Evolutionary conservation across 92 coral and sea anemone genomes (phyloP).

Genomic region (Umimayanthus chanpuru): DNA sequence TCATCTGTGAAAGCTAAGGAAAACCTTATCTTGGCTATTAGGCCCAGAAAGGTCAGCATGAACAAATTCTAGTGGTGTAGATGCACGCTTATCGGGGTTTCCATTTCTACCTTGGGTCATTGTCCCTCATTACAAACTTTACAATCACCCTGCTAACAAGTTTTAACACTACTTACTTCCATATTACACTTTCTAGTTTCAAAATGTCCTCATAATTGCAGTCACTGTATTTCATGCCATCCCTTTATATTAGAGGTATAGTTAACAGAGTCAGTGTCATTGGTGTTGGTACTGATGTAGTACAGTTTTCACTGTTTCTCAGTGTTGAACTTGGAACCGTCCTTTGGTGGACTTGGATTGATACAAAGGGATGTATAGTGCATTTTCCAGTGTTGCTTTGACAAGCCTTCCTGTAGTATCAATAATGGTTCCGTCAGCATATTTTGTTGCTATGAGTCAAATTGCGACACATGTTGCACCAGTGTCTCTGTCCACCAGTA

Average conservation of each 20-base stretch:
- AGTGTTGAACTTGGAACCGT: constrained; percentile 50
- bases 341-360: constrained; percentile 49
- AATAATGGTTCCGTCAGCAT: constrained; percentile 44
- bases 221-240: constrained; percentile 58
- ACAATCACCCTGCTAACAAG: constrained; percentile 52
- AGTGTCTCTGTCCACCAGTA: too few relatives aligned
- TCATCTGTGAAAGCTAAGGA: constrained; percentile 57
- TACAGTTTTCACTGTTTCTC: constrained; percentile 52
- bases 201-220: constrained; percentile 54
- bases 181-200: constrained; percentile 48
- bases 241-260: constrained; percentile 31
- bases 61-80: constrained; percentile 55
- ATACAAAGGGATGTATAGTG: constrained; percentile 50
- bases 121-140: constrained; percentile 58
- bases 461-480: too few relatives aligned
- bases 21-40: constrained; percentile 31
- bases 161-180: constrained; percentile 49
- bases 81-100: constrained; percentile 59
- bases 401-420: constrained; percentile 51
- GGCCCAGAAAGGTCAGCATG: constrained; percentile 62
- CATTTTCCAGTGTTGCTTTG: constrained; percentile 50
- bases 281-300: constrained; percentile 28
- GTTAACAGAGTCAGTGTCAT: constrained; percentile 42
- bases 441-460: too few relatives aligned
- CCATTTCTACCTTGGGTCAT: constrained; percentile 57